Conservation (phyloP, 2,888 invertebrate species). For the Oegoconia quadripuncta region DNA sequence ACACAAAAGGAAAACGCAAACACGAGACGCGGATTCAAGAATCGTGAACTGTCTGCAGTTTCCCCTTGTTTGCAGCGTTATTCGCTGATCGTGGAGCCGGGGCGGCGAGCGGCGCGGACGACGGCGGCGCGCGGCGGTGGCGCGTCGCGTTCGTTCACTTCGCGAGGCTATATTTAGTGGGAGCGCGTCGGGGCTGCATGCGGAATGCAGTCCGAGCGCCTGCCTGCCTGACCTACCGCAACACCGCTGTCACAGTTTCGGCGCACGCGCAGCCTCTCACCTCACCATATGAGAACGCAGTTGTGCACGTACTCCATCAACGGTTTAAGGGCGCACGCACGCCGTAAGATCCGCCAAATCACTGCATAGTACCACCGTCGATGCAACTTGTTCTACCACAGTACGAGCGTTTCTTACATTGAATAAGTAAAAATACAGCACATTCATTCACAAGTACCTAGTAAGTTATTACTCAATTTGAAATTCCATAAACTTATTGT, state of each 20-base stretch:
- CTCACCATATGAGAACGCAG: conserved; percentile 2
- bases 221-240: conserved; percentile 62
- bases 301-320: not conserved
- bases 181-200: conserved; percentile 46
- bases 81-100: conserved; percentile 11
- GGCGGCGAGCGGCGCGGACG: conserved; percentile 24
- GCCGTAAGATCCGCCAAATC: too few relatives aligned
- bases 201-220: conserved; percentile 56
- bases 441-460: too few relatives aligned
- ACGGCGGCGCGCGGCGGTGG: conserved; percentile 25
- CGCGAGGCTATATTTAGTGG: conserved; percentile 71
- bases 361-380: too few relatives aligned
- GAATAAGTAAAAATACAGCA: too few relatives aligned
- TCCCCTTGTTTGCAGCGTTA: conserved; percentile 9
- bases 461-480: too few relatives aligned
- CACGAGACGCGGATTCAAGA: conserved; percentile 3
- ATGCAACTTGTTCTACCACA: too few relatives aligned
- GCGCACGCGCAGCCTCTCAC: conserved; percentile 51
- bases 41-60: conserved; percentile 11
- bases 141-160: conserved; percentile 68
- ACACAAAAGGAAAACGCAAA: conserved; percentile 12
- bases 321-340: too few relatives aligned
- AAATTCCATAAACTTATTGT: too few relatives aligned
- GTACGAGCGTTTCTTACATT: too few relatives aligned
- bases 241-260: conserved; percentile 65